Evolutionary conservation across 1,140 invertebrate genomes (phyloP).

Genomic region (Scaptomyza hsui): DNA sequence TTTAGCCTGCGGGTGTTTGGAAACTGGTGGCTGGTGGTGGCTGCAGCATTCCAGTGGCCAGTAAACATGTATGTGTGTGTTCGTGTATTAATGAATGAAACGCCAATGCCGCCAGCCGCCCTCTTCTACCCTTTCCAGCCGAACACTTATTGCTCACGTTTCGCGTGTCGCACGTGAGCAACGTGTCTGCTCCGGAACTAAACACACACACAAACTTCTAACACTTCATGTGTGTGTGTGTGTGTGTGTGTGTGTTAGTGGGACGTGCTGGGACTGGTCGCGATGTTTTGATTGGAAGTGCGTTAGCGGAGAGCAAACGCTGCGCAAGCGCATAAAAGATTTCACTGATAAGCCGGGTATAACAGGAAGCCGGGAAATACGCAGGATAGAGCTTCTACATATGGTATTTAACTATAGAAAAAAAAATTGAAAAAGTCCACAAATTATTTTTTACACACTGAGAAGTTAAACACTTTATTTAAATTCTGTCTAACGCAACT

Average conservation of each 20-base stretch:
- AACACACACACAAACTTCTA: slow-evolving; percentile 4
- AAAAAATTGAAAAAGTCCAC: no score
- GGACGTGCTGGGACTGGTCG: not conserved
- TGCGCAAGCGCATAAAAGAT: slow-evolving; percentile 21
- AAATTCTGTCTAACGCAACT: slow-evolving; percentile 47
- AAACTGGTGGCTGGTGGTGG: slow-evolving; percentile 65
- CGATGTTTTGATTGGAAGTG: slow-evolving; percentile 52
- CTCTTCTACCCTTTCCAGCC: not conserved
- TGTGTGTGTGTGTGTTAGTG: slow-evolving; percentile 1
- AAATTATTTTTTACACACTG: not conserved
- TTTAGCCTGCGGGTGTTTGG: slow-evolving; percentile 48
- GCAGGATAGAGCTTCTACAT: no score
- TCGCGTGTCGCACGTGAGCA: slow-evolving; percentile 49
- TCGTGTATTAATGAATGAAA: slow-evolving; percentile 80
- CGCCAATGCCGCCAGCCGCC: slow-evolving; percentile 61
- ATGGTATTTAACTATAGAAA: no score
- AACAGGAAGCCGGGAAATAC: not conserved
- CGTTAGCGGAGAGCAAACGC: slow-evolving; percentile 25
- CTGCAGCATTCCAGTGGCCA: slow-evolving; percentile 67
- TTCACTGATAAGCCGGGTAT: not conserved
- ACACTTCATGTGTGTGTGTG: not conserved
- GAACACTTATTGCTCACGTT: slow-evolving; percentile 44
- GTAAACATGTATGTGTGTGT: slow-evolving; percentile 30
- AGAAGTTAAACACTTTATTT: slow-evolving; percentile 48
- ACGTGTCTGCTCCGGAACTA: slow-evolving; percentile 14